phyloP scores from a whole-genome alignment of 2,888 invertebrate genomes.

The Oeneis ivallda region DNA sequence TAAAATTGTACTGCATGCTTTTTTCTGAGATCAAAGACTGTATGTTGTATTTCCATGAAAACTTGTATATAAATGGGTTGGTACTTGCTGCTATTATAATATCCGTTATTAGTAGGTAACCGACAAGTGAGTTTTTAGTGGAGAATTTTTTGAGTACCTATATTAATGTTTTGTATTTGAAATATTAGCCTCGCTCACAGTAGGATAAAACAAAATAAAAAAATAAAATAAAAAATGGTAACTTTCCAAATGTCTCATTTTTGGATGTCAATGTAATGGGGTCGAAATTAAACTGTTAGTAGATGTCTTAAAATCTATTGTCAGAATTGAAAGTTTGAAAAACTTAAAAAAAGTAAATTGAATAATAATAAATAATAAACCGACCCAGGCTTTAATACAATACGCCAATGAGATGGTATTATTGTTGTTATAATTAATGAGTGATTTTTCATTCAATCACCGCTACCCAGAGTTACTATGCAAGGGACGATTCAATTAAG shows the following conservation, averaged over 20 bases:
- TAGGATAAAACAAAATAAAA: neutral
- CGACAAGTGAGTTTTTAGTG: too few relatives aligned
- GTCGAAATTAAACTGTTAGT: constrained; percentile 15
- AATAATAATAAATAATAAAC: constrained; percentile 1
- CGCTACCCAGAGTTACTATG: constrained; percentile 28
- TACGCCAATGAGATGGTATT: constrained; percentile 39
- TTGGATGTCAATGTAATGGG: neutral
- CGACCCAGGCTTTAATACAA: constrained; percentile 23
- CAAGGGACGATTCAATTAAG: constrained; percentile 24
- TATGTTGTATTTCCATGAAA: too few relatives aligned
- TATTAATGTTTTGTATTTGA: neutral
- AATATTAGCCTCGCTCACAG: constrained; percentile 10
- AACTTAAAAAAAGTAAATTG: neutral
- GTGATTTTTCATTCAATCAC: constrained; percentile 25
- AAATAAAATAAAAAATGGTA: constrained; percentile 4
- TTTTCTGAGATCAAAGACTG: too few relatives aligned
- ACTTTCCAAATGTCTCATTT: constrained; percentile 10
- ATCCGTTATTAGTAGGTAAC: too few relatives aligned
- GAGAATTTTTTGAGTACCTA: too few relatives aligned
- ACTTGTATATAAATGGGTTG: too few relatives aligned
- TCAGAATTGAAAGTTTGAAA: neutral
- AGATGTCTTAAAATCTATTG: neutral
- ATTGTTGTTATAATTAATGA: constrained; percentile 34
- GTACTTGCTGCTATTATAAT: too few relatives aligned
- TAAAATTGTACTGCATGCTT: too few relatives aligned